These are phyloP conservation scores for Chondrilla cf. caribensis DNA, from an alignment of 37 sponge, comb jelly and placozoan genomes.

Conservation along the genomic window DNA sequence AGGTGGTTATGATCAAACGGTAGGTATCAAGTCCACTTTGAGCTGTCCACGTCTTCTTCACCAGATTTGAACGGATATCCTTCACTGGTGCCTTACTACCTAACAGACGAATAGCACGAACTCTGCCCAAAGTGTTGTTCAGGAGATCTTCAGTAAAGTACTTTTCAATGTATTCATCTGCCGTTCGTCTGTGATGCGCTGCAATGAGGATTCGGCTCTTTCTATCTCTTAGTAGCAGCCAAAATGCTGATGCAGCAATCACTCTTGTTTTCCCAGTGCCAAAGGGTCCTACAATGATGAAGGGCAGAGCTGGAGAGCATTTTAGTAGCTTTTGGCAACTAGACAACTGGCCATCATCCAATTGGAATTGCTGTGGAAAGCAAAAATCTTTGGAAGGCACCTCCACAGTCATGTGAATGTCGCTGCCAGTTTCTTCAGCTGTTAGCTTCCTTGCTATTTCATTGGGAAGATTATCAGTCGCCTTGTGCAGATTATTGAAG, in stretches of 20 bases:
- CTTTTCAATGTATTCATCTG: constrained; percentile 35
- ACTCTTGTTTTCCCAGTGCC: constrained; percentile 47
- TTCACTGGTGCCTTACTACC: background rate
- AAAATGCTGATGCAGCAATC: constrained; percentile 27
- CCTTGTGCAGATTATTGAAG: constrained; percentile 36
- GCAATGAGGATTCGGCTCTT: constrained; percentile 21
- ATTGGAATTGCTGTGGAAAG: background rate
- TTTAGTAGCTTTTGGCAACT: background rate
- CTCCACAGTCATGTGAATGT: background rate
- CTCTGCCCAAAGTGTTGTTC: background rate
- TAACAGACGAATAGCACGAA: background rate
- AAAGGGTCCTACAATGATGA: constrained; percentile 38
- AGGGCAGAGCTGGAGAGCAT: background rate
- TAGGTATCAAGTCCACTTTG: background rate
- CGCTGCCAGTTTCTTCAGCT: background rate
- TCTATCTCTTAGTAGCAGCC: background rate
- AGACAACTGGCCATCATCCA: constrained; percentile 9
- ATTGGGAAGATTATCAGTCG: constrained; percentile 5
- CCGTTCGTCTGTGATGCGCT: constrained; percentile 29
- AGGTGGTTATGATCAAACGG: background rate
- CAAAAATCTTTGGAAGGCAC: too few species aligned
- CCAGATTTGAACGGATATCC: background rate
- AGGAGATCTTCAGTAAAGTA: constrained; percentile 21
- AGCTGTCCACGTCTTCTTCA: too few species aligned
- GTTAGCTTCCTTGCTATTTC: constrained; percentile 7